A percentile compares a stretch with the other conserved stretches of the same genome.
These are phyloP conservation scores for Chamaetylas fuelleborni DNA, from an alignment of 2,113 vertebrate genomes.

Conservation along the genomic window DNA sequence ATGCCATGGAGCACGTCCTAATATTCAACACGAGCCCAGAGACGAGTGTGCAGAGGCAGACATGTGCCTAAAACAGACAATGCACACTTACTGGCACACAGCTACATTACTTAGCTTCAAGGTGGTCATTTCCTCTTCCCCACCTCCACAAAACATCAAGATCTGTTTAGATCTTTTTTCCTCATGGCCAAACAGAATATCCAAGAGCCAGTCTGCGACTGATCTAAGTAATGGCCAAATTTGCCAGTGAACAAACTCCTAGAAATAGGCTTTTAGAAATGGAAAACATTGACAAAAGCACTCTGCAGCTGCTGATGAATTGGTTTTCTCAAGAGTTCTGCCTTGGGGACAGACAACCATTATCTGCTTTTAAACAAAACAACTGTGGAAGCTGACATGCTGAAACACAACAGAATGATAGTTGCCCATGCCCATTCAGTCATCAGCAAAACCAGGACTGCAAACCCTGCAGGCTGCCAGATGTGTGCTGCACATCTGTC, in stretches of 20 bases:
- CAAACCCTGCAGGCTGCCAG: not conserved
- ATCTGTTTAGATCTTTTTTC: not conserved
- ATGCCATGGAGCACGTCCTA: not conserved
- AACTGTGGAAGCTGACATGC: not conserved
- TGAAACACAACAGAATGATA: not conserved
- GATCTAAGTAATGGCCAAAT: not conserved
- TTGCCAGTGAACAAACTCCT: not conserved
- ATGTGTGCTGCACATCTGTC: not conserved
- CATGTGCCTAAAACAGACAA: not conserved
- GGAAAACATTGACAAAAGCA: not conserved
- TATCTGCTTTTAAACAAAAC: not conserved
- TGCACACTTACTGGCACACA: not conserved
- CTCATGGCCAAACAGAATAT: not conserved
- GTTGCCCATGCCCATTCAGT: not conserved
- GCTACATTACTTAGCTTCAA: not conserved
- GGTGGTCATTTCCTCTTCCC: not conserved
- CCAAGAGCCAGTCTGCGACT: not conserved
- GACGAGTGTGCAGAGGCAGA: not conserved
- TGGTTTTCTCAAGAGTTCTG: not conserved
- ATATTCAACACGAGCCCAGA: not conserved
- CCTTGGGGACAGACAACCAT: not conserved
- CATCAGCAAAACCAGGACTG: not conserved
- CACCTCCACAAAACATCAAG: not conserved
- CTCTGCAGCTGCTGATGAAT: not conserved
- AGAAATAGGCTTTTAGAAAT: not conserved